Evolutionary conservation across 2,113 vertebrate genomes (phyloP), one percentile per base, ranked within the genome.

Genomic region (Copsychus sechellarum): DNA sequence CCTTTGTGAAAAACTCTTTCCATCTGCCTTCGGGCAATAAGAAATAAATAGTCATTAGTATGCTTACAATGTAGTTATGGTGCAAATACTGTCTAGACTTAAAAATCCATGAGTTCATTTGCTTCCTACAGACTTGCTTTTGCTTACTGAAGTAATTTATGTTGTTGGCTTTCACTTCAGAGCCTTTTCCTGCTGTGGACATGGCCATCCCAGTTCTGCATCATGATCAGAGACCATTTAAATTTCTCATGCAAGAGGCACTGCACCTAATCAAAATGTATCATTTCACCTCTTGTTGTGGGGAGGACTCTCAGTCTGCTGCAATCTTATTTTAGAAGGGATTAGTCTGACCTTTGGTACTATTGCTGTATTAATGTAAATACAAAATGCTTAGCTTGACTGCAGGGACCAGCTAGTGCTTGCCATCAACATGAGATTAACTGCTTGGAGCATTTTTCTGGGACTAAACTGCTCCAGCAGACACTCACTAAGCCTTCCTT

Each of bases 1-100:
- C 53, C 89, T 89, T 58, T 66, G 54, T 86, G 88, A 60, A 48
- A 95, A 64, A 40, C 53, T 89, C 9, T 56, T 93, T 95, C 92
- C 81, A 80, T 48, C 72, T 97, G 61, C 73, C 84, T 54, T 80
- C 34, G 51, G 86, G 92, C 97, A 91, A 12, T 57, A 66, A 91
- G 61, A 72, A 96, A 90, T 91, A 42, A 81, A 45, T 90, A 85
- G 72, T 53, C 77, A 72, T 96, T 95, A 93, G 85, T 87, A 95
- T 70, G 57, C 54, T 81, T 47, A 38, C n/a, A 58, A 29, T 58
- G 57, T 81, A 53, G 36, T 95, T 92, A 48, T 60, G 72, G 28
- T 91, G 33, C 90, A 95, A 87, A 90, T 94, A 73, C 76, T 66
- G 89, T 92, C 53, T 94, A 92, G 69, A 93, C 56, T 91, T 88